These are phyloP conservation scores for Perodicticus potto DNA, from an alignment of 2,797 vertebrate species.

Conservation along the genomic window DNA sequence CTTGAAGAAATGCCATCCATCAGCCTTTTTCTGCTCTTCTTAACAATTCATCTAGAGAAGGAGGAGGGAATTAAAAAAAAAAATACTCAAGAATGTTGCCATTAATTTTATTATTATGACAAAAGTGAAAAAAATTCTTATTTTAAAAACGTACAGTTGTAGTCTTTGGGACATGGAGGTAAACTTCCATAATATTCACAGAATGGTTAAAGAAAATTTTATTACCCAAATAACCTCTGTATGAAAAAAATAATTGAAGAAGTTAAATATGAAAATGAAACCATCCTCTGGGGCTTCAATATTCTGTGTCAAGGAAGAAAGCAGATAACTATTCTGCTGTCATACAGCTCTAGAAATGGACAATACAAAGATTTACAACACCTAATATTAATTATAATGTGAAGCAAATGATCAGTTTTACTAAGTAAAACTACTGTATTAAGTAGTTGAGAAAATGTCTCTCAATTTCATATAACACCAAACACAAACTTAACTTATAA, in stretches of 20 bases:
- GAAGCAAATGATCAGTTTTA: neutral
- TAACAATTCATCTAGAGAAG: neutral
- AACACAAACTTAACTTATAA: neutral
- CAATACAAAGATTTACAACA: neutral
- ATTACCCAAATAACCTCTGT: neutral
- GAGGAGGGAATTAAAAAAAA: neutral
- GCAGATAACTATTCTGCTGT: neutral
- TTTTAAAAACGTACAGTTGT: neutral
- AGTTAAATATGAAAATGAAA: neutral
- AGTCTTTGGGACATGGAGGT: neutral
- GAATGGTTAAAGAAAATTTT: neutral
- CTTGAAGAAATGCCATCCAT: neutral
- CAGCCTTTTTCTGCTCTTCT: neutral
- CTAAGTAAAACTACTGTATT: neutral
- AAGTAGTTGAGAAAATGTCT: neutral
- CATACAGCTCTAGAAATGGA: neutral
- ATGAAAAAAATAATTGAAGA: neutral
- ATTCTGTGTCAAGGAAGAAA: neutral
- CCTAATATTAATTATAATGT: neutral
- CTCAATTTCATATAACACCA: neutral
- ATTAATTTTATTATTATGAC: neutral
- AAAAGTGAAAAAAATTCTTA: neutral
- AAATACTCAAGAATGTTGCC: neutral
- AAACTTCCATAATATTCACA: neutral
- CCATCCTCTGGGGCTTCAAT: neutral